A percentile compares a stretch with the other conserved stretches of the same genome.
Evolutionary conservation across 2,113 vertebrate species (phyloP).

Genomic region (Petaurus breviceps): DNA sequence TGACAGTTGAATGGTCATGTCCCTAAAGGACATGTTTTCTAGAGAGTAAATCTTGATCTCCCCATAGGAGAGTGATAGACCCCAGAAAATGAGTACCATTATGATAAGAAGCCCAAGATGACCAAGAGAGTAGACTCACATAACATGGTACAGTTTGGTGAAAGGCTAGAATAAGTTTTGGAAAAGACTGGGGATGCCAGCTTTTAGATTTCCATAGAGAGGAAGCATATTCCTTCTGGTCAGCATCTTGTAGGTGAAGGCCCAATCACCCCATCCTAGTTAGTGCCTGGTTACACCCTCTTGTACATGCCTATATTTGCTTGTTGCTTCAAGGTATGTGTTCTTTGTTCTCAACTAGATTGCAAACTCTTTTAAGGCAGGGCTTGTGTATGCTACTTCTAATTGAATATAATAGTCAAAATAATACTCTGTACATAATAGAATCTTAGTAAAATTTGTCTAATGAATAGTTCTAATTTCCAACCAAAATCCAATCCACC

Average conservation of each 20-base stretch:
- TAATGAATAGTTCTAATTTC: background rate
- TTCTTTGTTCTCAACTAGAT: background rate
- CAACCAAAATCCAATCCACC: background rate
- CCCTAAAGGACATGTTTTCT: background rate
- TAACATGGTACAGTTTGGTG: background rate
- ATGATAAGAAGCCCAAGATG: background rate
- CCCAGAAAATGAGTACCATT: background rate
- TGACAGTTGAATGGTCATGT: background rate
- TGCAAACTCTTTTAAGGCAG: background rate
- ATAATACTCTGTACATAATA: background rate
- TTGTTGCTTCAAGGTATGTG: background rate
- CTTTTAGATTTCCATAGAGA: background rate
- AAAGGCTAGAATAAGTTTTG: background rate
- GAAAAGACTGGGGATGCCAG: background rate
- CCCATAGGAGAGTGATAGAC: background rate
- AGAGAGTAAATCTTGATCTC: background rate
- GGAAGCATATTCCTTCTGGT: background rate
- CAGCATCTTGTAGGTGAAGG: background rate
- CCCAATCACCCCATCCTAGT: background rate
- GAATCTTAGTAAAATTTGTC: background rate
- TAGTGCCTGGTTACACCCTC: background rate
- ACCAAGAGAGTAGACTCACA: background rate
- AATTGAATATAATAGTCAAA: background rate
- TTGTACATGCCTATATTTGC: background rate
- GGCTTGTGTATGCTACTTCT: background rate